phyloP scores from a whole-genome alignment of 1,140 invertebrate species.

The Drosophila busckii region DNA sequence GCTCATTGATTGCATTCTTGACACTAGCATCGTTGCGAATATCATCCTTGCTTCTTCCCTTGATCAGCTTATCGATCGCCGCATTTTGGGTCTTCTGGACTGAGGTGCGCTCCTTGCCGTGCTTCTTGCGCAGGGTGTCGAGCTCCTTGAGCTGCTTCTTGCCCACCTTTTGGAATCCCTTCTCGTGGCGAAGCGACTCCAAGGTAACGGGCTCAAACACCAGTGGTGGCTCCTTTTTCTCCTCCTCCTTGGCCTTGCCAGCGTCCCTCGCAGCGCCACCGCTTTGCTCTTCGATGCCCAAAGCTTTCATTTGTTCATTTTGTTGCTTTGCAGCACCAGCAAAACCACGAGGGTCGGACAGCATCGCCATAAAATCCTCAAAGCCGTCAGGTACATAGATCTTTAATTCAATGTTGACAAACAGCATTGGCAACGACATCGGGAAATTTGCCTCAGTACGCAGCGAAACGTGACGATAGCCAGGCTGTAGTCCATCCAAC shows the following conservation, averaged over 20 bases:
- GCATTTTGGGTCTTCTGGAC: constrained; percentile 97
- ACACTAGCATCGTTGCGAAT: constrained; percentile 88
- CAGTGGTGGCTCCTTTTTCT: constrained; percentile 85
- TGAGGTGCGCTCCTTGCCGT: constrained; percentile 93
- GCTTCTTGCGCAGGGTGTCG: constrained; percentile 93
- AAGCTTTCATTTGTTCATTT: constrained; percentile 94
- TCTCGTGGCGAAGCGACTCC: constrained; percentile 93
- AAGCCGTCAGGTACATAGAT: constrained; percentile 99
- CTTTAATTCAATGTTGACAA: constrained; percentile 99
- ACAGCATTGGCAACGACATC: constrained; percentile 98
- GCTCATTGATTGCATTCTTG: constrained; percentile 90
- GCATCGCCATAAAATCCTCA: constrained; percentile 98
- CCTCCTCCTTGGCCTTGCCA: constrained; percentile 83
- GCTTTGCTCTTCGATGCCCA: constrained; percentile 93
- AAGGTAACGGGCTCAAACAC: constrained; percentile 96
- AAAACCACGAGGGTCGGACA: constrained; percentile 97
- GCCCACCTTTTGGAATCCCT: constrained; percentile 95
- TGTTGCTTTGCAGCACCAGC: constrained; percentile 92
- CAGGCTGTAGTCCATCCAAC: constrained; percentile 97
- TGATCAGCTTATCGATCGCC: constrained; percentile 96
- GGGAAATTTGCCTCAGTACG: constrained; percentile 99
- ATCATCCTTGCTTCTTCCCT: constrained; percentile 93
- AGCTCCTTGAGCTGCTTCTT: constrained; percentile 98
- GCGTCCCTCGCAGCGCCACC: constrained; percentile 79
- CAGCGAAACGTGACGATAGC: constrained; percentile 98